phyloP scores from a whole-genome alignment of 2,888 invertebrate genomes.

The Lasioglossum figueresi region DNA sequence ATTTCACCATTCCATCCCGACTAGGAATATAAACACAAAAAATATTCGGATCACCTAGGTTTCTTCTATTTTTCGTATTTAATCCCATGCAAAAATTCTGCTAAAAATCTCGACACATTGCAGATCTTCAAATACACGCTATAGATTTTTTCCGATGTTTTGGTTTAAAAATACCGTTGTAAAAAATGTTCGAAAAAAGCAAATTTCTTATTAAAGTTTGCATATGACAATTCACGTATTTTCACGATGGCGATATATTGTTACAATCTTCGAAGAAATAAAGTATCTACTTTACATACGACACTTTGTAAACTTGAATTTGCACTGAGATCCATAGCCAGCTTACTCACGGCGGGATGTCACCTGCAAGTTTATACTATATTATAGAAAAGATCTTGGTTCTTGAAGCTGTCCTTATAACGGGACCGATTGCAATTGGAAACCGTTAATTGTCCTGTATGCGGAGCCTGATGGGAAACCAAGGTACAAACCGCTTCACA shows the following conservation, averaged over 20 bases:
- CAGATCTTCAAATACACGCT: background rate
- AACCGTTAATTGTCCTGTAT: background rate
- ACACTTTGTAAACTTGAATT: background rate
- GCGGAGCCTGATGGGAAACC: conserved; percentile 17
- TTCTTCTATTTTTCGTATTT: background rate
- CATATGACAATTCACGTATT: background rate
- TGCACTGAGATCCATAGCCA: background rate
- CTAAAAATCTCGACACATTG: background rate
- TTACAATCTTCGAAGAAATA: background rate
- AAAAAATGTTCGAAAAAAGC: background rate
- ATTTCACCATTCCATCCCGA: background rate
- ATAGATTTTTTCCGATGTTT: background rate
- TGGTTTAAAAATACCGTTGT: background rate
- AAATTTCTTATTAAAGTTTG: background rate
- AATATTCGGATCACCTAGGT: background rate
- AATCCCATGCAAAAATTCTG: background rate
- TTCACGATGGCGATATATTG: background rate
- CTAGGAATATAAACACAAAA: background rate
- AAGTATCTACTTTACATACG: background rate
- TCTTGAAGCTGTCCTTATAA: background rate
- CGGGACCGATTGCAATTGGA: background rate
- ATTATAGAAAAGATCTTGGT: background rate
- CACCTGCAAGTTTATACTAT: background rate
- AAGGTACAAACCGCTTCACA: conserved; percentile 25
- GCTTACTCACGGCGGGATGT: background rate